These are phyloP conservation scores for Aphis gossypii DNA, from an alignment of 1,140 invertebrate genomes.

Conservation along the genomic window DNA sequence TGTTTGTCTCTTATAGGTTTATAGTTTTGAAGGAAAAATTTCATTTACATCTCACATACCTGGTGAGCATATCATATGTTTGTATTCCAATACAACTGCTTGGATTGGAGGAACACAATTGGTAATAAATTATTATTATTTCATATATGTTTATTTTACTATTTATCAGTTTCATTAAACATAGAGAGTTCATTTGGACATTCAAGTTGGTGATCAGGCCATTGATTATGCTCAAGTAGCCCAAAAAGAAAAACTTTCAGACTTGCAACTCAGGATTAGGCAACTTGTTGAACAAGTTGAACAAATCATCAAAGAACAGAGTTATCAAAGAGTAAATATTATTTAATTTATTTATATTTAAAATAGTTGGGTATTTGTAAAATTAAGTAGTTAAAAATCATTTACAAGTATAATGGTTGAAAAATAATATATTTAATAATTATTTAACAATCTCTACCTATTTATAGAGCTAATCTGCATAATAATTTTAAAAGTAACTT, in stretches of 20 bases:
- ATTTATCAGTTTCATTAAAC: slow-evolving; percentile 61
- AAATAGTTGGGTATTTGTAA: background rate
- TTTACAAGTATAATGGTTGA: background rate
- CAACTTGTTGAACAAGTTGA: slow-evolving; percentile 98
- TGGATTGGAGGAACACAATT: slow-evolving; percentile 96
- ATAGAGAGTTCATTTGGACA: slow-evolving; percentile 93
- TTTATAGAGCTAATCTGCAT: background rate
- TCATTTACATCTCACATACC: slow-evolving; percentile 96
- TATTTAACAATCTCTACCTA: background rate
- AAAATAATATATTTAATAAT: background rate
- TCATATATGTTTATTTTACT: background rate
- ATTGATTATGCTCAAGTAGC: slow-evolving; percentile 97
- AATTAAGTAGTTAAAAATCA: background rate
- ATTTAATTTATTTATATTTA: background rate
- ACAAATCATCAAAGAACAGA: slow-evolving; percentile 99
- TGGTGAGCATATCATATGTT: slow-evolving; percentile 97
- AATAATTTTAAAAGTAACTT: background rate
- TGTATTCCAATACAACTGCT: slow-evolving; percentile 96
- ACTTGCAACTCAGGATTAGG: slow-evolving; percentile 92
- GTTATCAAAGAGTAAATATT: slow-evolving; percentile 90
- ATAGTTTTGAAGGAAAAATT: slow-evolving; percentile 94
- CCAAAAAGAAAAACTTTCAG: slow-evolving; percentile 96
- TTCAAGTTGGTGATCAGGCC: slow-evolving; percentile 98
- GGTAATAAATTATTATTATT: slow-evolving; percentile 70
- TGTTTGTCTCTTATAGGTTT: slow-evolving; percentile 68